A percentile compares a stretch with the other conserved stretches of the same genome.
phyloP scores from a whole-genome alignment of 2,888 invertebrate genomes.

The Andrena chrysosceles region DNA sequence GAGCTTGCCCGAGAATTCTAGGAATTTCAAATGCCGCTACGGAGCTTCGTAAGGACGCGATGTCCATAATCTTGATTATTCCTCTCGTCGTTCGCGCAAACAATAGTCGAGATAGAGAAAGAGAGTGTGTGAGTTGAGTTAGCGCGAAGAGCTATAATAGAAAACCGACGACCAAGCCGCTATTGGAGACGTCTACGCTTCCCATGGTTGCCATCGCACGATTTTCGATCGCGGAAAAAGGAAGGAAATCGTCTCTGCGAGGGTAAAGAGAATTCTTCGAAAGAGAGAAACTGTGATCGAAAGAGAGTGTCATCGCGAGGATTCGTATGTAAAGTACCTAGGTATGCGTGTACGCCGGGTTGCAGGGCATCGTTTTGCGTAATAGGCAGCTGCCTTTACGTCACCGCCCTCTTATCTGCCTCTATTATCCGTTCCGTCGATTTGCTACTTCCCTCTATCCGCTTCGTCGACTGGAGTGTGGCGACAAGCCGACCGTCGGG shows the following conservation, averaged over 20 bases:
- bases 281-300: conserved; percentile 3
- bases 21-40: background rate
- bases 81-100: conserved; percentile 37
- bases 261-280: conserved; percentile 10
- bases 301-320: background rate
- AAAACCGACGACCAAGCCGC: conserved; percentile 4
- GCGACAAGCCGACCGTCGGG: conserved; percentile 31
- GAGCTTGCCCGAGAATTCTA: background rate
- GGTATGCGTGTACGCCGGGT: conserved; percentile 53
- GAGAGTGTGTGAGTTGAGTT: background rate
- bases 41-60: background rate
- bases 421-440: conserved; percentile 26
- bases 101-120: background rate
- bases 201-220: conserved; percentile 27
- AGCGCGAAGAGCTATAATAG: conserved; percentile 23
- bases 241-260: conserved; percentile 39
- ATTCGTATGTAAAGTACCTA: conserved; percentile 24
- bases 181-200: conserved; percentile 13
- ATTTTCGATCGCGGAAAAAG: conserved; percentile 34
- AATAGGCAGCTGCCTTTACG: background rate
- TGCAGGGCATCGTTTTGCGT: conserved; percentile 14
- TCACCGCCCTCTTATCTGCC: conserved; percentile 4
- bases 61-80: background rate
- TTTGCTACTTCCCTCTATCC: conserved; percentile 22
- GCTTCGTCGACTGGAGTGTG: conserved; percentile 37